Conservation (phyloP, 2,888 invertebrate genomes). For the Cantharis flavilabris region DNA sequence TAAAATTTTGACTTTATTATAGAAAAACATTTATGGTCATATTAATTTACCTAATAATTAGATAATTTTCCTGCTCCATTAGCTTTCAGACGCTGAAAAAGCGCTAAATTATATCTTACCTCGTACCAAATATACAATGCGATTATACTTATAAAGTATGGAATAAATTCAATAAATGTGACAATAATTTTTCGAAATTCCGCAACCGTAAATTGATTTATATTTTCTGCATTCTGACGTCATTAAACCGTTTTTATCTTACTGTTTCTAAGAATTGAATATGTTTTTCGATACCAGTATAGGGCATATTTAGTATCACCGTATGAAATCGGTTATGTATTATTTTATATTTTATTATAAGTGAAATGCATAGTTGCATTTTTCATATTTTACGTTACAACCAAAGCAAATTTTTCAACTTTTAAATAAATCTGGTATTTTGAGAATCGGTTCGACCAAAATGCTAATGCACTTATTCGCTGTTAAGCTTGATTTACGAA, state of each 20-base stretch:
- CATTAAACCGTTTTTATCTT: background rate
- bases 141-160: background rate
- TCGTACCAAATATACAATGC: background rate
- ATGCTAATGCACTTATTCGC: background rate
- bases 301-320: background rate
- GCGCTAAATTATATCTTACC: background rate
- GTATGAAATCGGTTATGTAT: background rate
- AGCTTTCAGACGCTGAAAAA: background rate
- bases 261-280: background rate
- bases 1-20: background rate
- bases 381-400: background rate
- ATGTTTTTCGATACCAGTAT: background rate
- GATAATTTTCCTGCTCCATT: background rate
- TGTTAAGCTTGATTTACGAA: background rate
- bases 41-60: background rate
- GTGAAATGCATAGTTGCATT: background rate
- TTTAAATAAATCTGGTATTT: background rate
- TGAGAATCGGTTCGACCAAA: background rate
- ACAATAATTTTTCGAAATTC: background rate
- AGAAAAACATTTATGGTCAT: background rate
- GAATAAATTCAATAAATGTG: background rate
- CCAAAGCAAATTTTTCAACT: background rate
- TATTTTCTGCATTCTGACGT: background rate
- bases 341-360: background rate
- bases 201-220: background rate